These are phyloP conservation scores for Sminthopsis crassicaudata DNA, from an alignment of 2,113 vertebrate species.

Conservation along the genomic window DNA sequence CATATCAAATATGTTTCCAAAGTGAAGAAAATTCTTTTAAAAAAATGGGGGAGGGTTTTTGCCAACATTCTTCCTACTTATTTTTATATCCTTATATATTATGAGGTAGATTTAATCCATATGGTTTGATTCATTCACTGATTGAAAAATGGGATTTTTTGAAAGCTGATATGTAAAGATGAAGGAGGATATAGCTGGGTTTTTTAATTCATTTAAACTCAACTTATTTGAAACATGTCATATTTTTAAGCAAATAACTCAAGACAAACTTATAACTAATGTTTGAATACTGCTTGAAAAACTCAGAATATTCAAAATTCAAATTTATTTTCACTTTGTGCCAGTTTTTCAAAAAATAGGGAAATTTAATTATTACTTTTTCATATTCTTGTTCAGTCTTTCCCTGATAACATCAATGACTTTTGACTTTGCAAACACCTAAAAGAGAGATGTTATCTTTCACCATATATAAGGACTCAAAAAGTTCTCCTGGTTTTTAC, in stretches of 20 bases:
- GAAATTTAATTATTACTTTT: background rate
- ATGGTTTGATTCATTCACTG: constrained; percentile 45
- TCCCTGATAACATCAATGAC: background rate
- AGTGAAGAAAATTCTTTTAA: constrained; percentile 24
- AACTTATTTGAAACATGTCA: constrained; percentile 50
- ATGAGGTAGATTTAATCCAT: constrained; percentile 37
- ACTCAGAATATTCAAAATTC: constrained; percentile 55
- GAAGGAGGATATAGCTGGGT: background rate
- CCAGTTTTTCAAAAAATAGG: background rate
- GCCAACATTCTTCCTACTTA: background rate
- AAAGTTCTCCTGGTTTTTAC: background rate
- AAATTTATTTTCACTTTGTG: constrained; percentile 30
- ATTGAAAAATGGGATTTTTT: background rate
- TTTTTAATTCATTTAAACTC: background rate
- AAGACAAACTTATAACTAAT: constrained; percentile 48
- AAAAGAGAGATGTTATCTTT: background rate
- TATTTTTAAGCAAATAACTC: constrained; percentile 39
- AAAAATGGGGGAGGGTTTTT: background rate
- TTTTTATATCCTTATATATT: background rate
- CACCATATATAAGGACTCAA: background rate
- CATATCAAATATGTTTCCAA: background rate
- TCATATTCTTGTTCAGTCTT: background rate
- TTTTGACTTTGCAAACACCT: background rate
- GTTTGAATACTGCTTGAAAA: constrained; percentile 45
- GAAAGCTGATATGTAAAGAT: constrained; percentile 18